phyloP scores from a whole-genome alignment of 2,113 vertebrate genomes.

The Ceratotherium simum region DNA sequence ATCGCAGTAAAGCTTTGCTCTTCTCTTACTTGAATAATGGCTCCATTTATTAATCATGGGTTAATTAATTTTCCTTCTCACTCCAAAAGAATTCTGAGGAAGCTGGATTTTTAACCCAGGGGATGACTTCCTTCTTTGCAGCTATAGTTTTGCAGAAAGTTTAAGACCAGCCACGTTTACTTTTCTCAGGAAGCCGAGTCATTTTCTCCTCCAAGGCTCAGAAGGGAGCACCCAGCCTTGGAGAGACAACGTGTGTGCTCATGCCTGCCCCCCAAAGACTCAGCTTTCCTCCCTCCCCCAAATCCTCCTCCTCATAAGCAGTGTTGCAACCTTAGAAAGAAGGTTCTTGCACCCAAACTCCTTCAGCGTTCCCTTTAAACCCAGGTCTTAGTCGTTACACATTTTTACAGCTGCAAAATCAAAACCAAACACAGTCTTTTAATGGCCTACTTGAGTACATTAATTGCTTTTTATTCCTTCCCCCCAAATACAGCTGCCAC shows the following conservation, averaged over 20 bases:
- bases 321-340: background rate
- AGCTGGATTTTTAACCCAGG: background rate
- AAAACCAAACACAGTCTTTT: background rate
- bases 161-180: accelerated
- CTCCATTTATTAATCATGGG: background rate
- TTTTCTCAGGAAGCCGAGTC: background rate
- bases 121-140: background rate
- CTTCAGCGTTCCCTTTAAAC: background rate
- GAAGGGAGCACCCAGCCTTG: background rate
- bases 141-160: background rate
- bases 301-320: background rate
- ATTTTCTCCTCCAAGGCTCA: background rate
- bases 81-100: background rate
- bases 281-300: background rate
- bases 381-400: no score
- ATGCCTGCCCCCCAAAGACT: background rate
- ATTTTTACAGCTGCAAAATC: background rate
- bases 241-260: background rate
- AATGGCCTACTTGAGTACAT: background rate
- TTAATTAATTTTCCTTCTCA: background rate
- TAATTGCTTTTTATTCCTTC: background rate
- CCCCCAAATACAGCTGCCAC: background rate
- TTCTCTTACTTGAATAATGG: background rate
- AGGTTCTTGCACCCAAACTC: background rate
- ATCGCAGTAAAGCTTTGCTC: background rate